phyloP scores from a whole-genome alignment of 2,888 invertebrate species.

The Epirrhoe alternata region DNA sequence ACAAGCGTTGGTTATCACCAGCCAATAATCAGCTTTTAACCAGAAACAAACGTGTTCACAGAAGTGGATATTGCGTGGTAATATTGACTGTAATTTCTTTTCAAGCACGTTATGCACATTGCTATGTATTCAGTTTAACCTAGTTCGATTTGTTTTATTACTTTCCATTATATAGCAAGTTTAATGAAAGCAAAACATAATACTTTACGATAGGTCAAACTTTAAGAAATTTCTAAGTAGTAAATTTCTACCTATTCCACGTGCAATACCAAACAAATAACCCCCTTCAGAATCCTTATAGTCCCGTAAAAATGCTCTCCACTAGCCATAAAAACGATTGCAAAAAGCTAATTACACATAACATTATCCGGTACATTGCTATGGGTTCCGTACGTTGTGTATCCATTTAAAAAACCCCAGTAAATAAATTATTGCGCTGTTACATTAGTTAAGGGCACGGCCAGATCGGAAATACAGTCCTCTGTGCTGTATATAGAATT shows the following conservation, averaged over 20 bases:
- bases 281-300: not conserved
- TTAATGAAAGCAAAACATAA: too few species aligned
- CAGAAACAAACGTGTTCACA: constrained; percentile 7
- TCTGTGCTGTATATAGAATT: constrained; percentile 10
- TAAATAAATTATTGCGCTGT: constrained; percentile 31
- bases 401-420: constrained; percentile 27
- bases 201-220: too few species aligned
- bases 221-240: not conserved
- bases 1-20: not conserved
- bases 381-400: constrained; percentile 9
- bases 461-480: constrained; percentile 22
- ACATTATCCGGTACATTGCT: constrained; percentile 5
- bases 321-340: not conserved
- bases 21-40: not conserved
- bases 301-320: not conserved
- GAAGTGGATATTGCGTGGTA: constrained; percentile 6
- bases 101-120: constrained; percentile 48
- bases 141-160: constrained; percentile 52
- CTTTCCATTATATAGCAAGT: too few species aligned
- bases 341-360: constrained; percentile 19
- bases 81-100: constrained; percentile 13
- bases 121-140: constrained; percentile 58
- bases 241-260: not conserved
- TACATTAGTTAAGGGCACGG: constrained; percentile 29
- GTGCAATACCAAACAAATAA: not conserved